Evolutionary conservation across 2,888 invertebrate genomes (phyloP).

Genomic region (Pemphredon lugubris): DNA sequence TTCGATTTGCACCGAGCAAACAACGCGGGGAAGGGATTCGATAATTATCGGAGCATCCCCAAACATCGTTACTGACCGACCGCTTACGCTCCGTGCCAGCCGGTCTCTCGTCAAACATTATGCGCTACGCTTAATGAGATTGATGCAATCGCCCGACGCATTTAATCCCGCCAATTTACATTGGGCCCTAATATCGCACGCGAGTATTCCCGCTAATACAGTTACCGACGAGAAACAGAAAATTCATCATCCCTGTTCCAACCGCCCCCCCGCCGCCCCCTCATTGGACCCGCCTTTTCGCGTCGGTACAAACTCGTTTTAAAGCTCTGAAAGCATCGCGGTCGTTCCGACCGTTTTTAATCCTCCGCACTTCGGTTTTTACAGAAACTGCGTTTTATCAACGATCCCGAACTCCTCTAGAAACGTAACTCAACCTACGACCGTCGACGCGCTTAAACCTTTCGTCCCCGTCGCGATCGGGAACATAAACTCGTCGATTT

Average conservation of each 20-base stretch:
- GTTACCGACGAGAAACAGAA: conserved; percentile 65
- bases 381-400: no score
- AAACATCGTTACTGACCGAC: conserved; percentile 72
- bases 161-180: conserved; percentile 73
- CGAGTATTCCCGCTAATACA: conserved; percentile 66
- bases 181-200: conserved; percentile 64
- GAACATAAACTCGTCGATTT: no score
- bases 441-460: no score
- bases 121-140: conserved; percentile 74
- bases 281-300: neutral
- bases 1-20: conserved; percentile 70
- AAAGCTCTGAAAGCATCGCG: no score
- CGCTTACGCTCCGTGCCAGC: conserved; percentile 55
- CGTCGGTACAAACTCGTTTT: no score
- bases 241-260: no score
- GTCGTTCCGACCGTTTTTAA: no score
- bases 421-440: no score
- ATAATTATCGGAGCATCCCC: conserved; percentile 74
- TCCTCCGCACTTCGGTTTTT: no score
- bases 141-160: conserved; percentile 74
- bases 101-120: conserved; percentile 73
- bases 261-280: neutral
- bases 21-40: conserved; percentile 68
- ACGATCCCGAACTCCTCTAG: no score
- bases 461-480: no score